These are phyloP conservation scores for Betta splendens DNA, from an alignment of 2,797 vertebrate species.

Conservation along the genomic window DNA sequence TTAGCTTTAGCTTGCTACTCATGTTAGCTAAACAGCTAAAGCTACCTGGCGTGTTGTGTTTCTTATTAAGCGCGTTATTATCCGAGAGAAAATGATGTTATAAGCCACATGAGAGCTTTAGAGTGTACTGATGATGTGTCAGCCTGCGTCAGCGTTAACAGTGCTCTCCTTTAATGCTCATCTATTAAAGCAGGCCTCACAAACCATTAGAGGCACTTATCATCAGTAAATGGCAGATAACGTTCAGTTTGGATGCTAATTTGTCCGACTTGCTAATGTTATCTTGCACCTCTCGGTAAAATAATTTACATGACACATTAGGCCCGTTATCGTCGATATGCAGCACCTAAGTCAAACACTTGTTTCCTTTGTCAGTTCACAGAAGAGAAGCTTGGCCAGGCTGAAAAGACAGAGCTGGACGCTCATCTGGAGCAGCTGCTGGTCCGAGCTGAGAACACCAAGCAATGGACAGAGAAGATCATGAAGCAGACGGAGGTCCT, in stretches of 20 bases:
- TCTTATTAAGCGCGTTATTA: slow-evolving; percentile 4
- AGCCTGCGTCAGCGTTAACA: not conserved
- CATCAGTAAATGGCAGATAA: slow-evolving; percentile 7
- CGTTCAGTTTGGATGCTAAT: not conserved
- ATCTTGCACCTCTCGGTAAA: not conserved
- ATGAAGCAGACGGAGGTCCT: slow-evolving; percentile 97
- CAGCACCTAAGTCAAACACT: not conserved
- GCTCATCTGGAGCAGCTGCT: slow-evolving; percentile 96
- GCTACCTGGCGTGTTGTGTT: not conserved
- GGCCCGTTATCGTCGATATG: not conserved
- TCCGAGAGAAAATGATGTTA: fast-evolving
- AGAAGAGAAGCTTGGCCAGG: slow-evolving; percentile 97
- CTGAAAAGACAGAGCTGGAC: slow-evolving; percentile 98
- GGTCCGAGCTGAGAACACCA: slow-evolving; percentile 94
- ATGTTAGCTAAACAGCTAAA: slow-evolving; percentile 16
- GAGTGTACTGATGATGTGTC: fast-evolving
- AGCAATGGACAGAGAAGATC: slow-evolving; percentile 95
- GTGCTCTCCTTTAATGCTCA: not conserved
- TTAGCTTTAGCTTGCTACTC: slow-evolving; percentile 57
- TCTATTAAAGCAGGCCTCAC: slow-evolving; percentile 43
- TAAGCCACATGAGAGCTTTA: not conserved
- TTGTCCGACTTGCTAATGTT: not conserved
- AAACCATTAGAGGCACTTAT: slow-evolving; percentile 4
- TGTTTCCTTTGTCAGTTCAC: slow-evolving; percentile 84
- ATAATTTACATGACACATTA: not conserved